Evolutionary conservation across 2,797 vertebrate species (phyloP), one percentile per base, ranked within the genome.

Genomic region (Cheirogaleus major): DNA sequence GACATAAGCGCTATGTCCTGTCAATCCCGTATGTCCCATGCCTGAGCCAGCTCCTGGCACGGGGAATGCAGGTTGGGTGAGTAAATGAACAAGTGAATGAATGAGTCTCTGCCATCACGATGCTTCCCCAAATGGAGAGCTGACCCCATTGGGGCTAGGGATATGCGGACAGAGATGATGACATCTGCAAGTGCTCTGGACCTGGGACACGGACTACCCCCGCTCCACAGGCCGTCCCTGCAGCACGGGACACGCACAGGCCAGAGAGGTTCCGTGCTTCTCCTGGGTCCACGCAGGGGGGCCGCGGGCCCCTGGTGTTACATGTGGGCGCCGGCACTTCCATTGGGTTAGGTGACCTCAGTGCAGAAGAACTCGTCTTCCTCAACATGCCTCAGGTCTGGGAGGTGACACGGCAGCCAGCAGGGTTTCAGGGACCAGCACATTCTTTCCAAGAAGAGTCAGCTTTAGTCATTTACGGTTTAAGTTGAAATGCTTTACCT

Each of bases 361-460:
- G 95, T 57, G 4, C 89, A 8, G 10, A 96, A 88, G 91, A 97
- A 96, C 95, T 96, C 43, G 7, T 93, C 75, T 65, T 95, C 91
- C 80, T 79, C 88, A 43, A 41, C 89, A 79, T 11, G 84, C 91
- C 72, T 72, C 80, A 69, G 95, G 87, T 95, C 92, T 67, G 94
- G 76, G 96, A 95, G 86, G 89, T 63, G 35, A 32, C 30, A 25
- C 4, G 3, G 89, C 84, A 83, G 93, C 95, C 93, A 92, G 87
- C 78, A 67, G 87, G 93, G 93, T 87, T 97, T 90, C 93, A 97
- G 86, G 95, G 97, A 97, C 86, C 75, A 85, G 92, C 95, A 86
- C 97, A 97, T 98, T 97, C 96, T 96, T 98, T 98, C 98, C 97
- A 97, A 93, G 87, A 81, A 93, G 97, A 97, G 95, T 97, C 94